Evolutionary conservation across 2,797 vertebrate genomes (phyloP).

Genomic region (Atherinosoma microstoma): DNA sequence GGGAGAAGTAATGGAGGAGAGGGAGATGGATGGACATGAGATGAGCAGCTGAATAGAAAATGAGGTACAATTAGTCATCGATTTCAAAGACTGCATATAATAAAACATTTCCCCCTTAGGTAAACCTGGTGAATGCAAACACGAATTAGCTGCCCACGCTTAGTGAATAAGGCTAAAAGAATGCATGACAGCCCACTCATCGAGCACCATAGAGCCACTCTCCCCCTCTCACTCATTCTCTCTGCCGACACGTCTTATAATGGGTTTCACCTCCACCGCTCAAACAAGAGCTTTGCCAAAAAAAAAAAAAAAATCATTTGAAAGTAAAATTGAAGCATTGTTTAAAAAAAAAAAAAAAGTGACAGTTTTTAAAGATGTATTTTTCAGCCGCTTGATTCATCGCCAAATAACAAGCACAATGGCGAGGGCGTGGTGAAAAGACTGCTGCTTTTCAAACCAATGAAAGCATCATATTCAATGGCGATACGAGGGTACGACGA

Average conservation of each 20-base stretch:
- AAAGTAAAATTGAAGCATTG: slow-evolving; percentile 76
- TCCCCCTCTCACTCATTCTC: slow-evolving; percentile 58
- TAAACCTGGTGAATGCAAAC: slow-evolving; percentile 87
- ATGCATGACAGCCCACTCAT: slow-evolving; percentile 83
- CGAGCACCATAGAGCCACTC: slow-evolving; percentile 70
- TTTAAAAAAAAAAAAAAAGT: slow-evolving; percentile 63
- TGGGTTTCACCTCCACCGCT: slow-evolving; percentile 80
- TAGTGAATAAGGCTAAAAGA: slow-evolving; percentile 86
- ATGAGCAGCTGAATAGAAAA: slow-evolving; percentile 31
- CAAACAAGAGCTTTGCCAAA: slow-evolving; percentile 39
- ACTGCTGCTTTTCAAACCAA: slow-evolving; percentile 52
- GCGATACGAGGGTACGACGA: slow-evolving; percentile 43
- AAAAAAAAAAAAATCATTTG: slow-evolving; percentile 56
- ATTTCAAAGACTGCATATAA: slow-evolving; percentile 86
- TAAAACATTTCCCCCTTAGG: slow-evolving; percentile 86
- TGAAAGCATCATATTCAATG: slow-evolving; percentile 66
- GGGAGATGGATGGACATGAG: slow-evolving; percentile 44
- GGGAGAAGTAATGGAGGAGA: slow-evolving; percentile 2
- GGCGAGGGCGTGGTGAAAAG: slow-evolving; percentile 68
- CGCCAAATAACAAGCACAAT: slow-evolving; percentile 63
- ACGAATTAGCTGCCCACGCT: slow-evolving; percentile 84
- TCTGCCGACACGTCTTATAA: slow-evolving; percentile 76
- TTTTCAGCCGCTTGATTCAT: slow-evolving; percentile 37
- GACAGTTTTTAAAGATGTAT: slow-evolving; percentile 59
- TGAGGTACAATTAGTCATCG: slow-evolving; percentile 83